Base-by-base conservation (phyloP, 2,797 vertebrate species). In the Falco peregrinus region DNA sequence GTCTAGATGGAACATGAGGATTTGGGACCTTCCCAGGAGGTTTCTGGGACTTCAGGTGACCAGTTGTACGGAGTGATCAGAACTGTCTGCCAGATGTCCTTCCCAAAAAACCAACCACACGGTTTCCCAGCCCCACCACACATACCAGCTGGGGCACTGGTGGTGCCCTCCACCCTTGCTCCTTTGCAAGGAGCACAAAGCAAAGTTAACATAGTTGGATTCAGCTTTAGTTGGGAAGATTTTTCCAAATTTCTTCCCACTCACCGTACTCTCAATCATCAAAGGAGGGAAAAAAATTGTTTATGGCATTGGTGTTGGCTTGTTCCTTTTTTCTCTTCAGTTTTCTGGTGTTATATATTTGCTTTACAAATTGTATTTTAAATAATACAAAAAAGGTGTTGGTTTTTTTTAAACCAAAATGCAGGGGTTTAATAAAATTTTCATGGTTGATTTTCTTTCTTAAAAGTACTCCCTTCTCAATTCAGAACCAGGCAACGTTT, bases 141-240 rank as follows among this genome's bases (percentile, higher is more conserved):
- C 17, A 6, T 13, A 9, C 24, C 47, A 16, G 9, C 4, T 28
- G 48, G 31, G 43, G 48, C 21, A 41, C 56, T 63, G 31, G 56
- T 63, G 57, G 35, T 50, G 33, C 24, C 45, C 45, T 71, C 28
- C 56, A 14, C 33, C n/a, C 4, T 18, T 31, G 33, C 31, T 48
- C 37, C 16, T 39, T 24, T 56, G 26, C 69, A 20, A 7, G 11
- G 59, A 47, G 5, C 7, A 8, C 53, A 60, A 65, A 47, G 24
- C 3, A 4, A 47, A 22, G 53, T 33, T 54, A 33, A 15, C 5
- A 13, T 0, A 0, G 7, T 21, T 63, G 37, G 33, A 43, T 54
- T 67, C 39, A 43, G 48, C 56, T 56, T 63, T 45, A 51, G 19
- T 2, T 50, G 43, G 54, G 37, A 81, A 63, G 37, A 29, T 17